A percentile compares a stretch with the other conserved stretches of the same genome.
Evolutionary conservation across 2,888 invertebrate genomes (phyloP).

Genomic region (Lucinisca nassula): DNA sequence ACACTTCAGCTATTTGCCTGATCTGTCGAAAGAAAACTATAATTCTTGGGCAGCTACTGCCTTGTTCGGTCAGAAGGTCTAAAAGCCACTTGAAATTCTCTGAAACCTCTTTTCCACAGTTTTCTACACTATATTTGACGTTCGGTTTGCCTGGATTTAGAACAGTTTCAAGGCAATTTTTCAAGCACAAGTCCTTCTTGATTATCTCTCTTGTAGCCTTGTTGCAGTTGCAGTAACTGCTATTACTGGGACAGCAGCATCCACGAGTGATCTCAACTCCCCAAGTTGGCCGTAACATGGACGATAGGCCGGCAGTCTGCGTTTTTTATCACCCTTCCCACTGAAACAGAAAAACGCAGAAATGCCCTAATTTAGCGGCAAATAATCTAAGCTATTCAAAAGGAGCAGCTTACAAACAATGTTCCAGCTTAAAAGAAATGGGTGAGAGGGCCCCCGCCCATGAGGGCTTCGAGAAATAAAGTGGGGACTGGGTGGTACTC

Average conservation of each 20-base stretch:
- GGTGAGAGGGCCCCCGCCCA: background rate
- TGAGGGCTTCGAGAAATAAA: background rate
- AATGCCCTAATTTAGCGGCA: too few relatives aligned
- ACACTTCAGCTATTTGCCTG: constrained; percentile 32
- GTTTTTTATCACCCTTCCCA: background rate
- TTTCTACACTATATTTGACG: constrained; percentile 1
- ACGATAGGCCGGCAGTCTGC: constrained; percentile 13
- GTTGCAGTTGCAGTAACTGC: constrained; percentile 49
- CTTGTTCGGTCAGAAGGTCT: background rate
- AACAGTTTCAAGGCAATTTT: background rate
- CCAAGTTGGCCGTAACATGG: constrained; percentile 32
- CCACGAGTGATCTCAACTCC: constrained; percentile 27
- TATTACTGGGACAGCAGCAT: constrained; percentile 18
- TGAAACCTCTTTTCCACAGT: background rate
- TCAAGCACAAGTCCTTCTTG: constrained; percentile 25
- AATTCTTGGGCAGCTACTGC: constrained; percentile 5
- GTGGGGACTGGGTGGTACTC: background rate
- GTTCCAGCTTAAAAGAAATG: too few relatives aligned
- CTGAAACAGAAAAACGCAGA: too few relatives aligned
- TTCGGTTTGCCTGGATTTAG: background rate
- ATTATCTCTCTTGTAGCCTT: constrained; percentile 26
- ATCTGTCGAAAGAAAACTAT: constrained; percentile 40
- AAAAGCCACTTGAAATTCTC: constrained; percentile 22
- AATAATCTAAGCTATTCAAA: too few relatives aligned
- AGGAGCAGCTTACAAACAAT: too few relatives aligned